Evolutionary conservation across 2,797 vertebrate species (phyloP), one percentile per base, ranked within the genome.

Genomic region (Pseudochirops corinnae): DNA sequence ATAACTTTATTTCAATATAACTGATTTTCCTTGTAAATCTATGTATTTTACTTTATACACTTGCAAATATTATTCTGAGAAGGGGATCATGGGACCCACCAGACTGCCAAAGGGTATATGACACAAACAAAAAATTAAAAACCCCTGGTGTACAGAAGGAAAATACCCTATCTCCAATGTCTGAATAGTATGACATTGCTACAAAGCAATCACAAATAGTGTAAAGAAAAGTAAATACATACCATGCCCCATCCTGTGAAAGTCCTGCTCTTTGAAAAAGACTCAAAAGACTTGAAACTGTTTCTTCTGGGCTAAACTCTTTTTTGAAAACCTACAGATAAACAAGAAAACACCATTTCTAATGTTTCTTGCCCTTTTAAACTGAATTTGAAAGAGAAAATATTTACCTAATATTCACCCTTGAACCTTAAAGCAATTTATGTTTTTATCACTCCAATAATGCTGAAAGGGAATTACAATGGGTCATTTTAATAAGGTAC

Each of bases 221-320:
- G 50, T 29, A 11, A 93, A 90, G 52, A 97, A 97, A 94, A 93
- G 92, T 16, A 2, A 96, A 87, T 93, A 98, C 98, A 97, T 98
- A 99, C 99, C 99, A 99, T 29, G 92, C 93, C 29, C 97, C 98
- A 93, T 98, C 97, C 87, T 96, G 97, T 0, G 98, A 98, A 90
- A 98, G 96, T 92, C 99, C 98, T 55, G 97, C 98, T 98, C 98
- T 99, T 94, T 98, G 98, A 96, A 99, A 99, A 96, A 99, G 98
- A 7, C 97, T 98, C 96, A 99, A 98, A 91, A 99, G 98, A 98
- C 98, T 98, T 0, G 98, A 98, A 92, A 99, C 95, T 0, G 97
- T 96, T n/a, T 98, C 98, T 97, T 99, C 99, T 18, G 98, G 95
- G 97, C 98, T 99, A 91, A 99, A 94, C 50, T 97, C 97, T 1